A percentile compares a stretch with the other conserved stretches of the same genome.
phyloP scores from a whole-genome alignment of 2,888 invertebrate genomes.

The Oxyteleia sp. region DNA sequence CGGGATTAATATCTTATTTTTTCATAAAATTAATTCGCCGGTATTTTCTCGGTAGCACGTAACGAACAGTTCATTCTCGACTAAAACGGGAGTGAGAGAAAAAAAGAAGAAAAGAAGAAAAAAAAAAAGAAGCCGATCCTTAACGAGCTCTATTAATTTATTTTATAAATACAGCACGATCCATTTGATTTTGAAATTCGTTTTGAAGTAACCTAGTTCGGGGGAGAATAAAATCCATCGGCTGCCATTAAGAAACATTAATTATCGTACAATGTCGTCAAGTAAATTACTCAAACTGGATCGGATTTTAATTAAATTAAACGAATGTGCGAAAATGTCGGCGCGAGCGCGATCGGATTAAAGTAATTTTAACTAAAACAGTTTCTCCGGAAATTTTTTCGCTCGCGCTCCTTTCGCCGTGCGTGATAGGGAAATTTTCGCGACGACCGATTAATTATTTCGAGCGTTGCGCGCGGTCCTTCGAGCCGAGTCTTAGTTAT shows the following conservation, averaged over 20 bases:
- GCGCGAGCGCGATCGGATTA: conserved; percentile 26
- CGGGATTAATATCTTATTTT: conserved; percentile 21
- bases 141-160: conserved; percentile 42
- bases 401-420: conserved; percentile 9
- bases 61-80: conserved; percentile 6
- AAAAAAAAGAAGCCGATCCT: conserved; percentile 11
- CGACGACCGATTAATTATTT: conserved; percentile 43
- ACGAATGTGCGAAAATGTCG: conserved; percentile 61
- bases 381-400: conserved; percentile 12
- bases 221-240: conserved; percentile 29
- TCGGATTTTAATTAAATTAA: conserved; percentile 68
- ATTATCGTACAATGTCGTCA: conserved; percentile 42
- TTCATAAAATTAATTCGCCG: conserved; percentile 25
- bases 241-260: conserved; percentile 54
- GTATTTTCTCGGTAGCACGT: conserved; percentile 8
- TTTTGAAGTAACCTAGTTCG: conserved; percentile 29
- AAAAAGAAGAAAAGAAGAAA: too few species aligned
- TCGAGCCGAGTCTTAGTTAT: conserved; percentile 31
- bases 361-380: conserved; percentile 53
- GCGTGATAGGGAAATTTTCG: conserved; percentile 16
- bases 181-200: conserved; percentile 21
- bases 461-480: conserved; percentile 13
- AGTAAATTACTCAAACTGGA: conserved; percentile 61
- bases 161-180: conserved; percentile 13
- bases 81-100: neutral